Conservation (phyloP, 2,113 vertebrate species). For the Cyphomyrus discorhynchus region DNA sequence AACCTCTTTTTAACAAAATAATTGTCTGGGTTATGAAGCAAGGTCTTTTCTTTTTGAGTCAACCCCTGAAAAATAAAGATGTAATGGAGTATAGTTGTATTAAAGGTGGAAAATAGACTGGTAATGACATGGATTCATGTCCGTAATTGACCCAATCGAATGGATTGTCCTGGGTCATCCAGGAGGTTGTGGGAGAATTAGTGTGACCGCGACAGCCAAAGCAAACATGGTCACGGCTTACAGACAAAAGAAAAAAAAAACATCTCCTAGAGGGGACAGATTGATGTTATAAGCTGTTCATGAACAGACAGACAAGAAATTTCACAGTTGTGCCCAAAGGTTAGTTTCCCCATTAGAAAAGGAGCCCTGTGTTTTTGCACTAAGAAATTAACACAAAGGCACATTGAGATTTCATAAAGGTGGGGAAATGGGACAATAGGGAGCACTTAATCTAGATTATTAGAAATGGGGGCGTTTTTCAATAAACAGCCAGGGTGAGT, state of each 20-base stretch:
- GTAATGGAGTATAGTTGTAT: neutral
- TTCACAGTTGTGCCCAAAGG: neutral
- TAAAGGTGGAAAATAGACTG: neutral
- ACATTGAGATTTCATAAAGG: neutral
- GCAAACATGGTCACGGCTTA: slow-evolving; percentile 12
- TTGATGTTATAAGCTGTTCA: neutral
- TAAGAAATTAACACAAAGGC: neutral
- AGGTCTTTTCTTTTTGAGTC: neutral
- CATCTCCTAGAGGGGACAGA: neutral
- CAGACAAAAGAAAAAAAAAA: neutral
- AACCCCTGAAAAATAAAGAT: slow-evolving; percentile 6
- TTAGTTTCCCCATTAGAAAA: neutral
- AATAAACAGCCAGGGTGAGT: neutral
- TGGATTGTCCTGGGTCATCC: slow-evolving; percentile 18
- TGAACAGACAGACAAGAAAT: neutral
- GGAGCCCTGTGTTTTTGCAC: neutral
- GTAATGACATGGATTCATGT: neutral
- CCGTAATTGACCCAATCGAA: slow-evolving; percentile 14
- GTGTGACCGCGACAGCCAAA: slow-evolving; percentile 10
- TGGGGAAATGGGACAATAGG: neutral
- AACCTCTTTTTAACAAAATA: neutral
- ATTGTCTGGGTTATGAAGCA: neutral
- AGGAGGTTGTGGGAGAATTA: slow-evolving; percentile 11
- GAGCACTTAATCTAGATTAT: neutral
- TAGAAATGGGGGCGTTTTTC: neutral